Percentiles rank a stretch among this genome's conserved stretches.
Evolutionary conservation across 2,888 invertebrate species (phyloP).

Genomic region (Chaetogeoica ovagalla): DNA sequence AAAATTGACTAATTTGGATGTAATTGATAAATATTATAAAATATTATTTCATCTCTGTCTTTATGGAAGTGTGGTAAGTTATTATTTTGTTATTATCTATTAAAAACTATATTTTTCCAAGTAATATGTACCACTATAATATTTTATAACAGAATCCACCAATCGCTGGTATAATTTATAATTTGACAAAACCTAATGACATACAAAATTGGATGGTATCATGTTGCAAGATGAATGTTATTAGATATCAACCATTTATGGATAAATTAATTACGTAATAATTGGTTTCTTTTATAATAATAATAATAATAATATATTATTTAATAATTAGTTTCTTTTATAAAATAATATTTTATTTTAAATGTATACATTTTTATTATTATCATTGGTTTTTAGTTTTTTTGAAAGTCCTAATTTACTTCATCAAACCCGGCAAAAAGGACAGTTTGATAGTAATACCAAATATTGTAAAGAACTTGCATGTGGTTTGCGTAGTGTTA

Average conservation of each 20-base stretch:
- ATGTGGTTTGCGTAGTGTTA: conserved; percentile 32
- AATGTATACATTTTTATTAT: too few relatives aligned
- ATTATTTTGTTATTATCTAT: not conserved
- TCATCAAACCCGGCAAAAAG: conserved; percentile 23
- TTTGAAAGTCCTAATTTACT: conserved; percentile 28
- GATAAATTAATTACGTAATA: conserved; percentile 32
- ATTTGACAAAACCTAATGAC: conserved; percentile 33
- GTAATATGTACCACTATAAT: not conserved
- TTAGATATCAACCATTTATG: conserved; percentile 12
- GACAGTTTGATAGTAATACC: conserved; percentile 24
- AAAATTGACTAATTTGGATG: conserved; percentile 34
- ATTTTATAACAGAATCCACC: conserved; percentile 28
- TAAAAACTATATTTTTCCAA: not conserved
- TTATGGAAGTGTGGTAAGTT: conserved; percentile 29
- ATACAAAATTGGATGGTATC: conserved; percentile 41
- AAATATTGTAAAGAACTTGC: conserved; percentile 38
- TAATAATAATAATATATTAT: too few relatives aligned
- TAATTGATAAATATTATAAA: conserved; percentile 42
- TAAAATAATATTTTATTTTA: not conserved
- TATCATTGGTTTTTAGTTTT: conserved; percentile 31
- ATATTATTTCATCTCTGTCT: conserved; percentile 25
- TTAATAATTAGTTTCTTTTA: not conserved
- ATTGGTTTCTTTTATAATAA: not conserved
- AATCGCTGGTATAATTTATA: conserved; percentile 41
- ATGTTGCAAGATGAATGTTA: not conserved